Evolutionary conservation across 2,888 invertebrate species (phyloP).

Genomic region (Apamea epomidion): DNA sequence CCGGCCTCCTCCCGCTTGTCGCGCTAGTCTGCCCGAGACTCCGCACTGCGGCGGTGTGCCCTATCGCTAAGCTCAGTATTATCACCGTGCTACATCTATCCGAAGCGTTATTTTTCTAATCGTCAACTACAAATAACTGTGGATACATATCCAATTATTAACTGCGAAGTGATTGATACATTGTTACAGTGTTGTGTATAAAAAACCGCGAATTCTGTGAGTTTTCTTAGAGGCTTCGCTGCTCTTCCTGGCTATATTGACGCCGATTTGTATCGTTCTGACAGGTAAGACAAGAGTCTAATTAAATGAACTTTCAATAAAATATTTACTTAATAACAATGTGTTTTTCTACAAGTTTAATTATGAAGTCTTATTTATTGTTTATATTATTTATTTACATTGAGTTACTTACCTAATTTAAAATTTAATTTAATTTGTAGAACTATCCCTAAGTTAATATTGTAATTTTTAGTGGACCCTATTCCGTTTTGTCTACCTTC

Average conservation of each 20-base stretch:
- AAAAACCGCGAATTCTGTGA: conserved; percentile 76
- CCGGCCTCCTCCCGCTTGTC: conserved; percentile 67
- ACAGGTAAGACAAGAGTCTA: conserved; percentile 80
- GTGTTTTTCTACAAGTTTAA: conserved; percentile 33
- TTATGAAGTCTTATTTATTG: neutral
- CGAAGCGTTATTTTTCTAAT: conserved; percentile 65
- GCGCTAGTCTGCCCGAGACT: conserved; percentile 83
- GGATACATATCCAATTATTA: conserved; percentile 63
- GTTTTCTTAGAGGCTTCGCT: conserved; percentile 73
- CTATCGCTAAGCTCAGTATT: conserved; percentile 67
- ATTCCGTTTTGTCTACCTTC: conserved; percentile 6
- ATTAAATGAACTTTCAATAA: conserved; percentile 44
- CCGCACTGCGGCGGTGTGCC: conserved; percentile 86
- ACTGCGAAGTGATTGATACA: conserved; percentile 69
- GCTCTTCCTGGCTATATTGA: conserved; percentile 76
- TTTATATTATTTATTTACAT: conserved; percentile 24
- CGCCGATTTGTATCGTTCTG: conserved; percentile 77
- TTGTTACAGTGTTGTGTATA: conserved; percentile 77
- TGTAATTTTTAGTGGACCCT: neutral
- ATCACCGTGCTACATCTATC: conserved; percentile 60
- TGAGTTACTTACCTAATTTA: neutral
- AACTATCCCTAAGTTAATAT: neutral
- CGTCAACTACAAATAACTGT: conserved; percentile 62
- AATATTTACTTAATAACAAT: conserved; percentile 14
- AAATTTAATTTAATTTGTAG: too few relatives aligned